Evolutionary conservation across 2,113 vertebrate species (phyloP).

Genomic region (Coptodon rendalli): DNA sequence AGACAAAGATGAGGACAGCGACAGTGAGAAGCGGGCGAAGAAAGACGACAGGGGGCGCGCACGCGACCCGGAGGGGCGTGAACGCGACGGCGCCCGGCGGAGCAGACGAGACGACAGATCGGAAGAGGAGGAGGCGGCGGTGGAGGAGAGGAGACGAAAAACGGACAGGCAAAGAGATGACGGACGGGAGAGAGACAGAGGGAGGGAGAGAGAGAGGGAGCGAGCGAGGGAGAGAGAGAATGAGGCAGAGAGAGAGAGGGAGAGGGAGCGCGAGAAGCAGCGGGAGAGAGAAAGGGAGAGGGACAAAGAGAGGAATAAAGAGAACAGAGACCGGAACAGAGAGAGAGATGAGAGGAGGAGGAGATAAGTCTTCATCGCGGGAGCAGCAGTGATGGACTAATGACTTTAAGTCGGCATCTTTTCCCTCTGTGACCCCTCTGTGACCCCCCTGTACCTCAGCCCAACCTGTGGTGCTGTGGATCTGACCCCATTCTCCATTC

Average conservation of each 20-base stretch:
- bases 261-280: constrained; percentile 3
- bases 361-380: not conserved
- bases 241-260: constrained; percentile 9
- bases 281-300: constrained; percentile 33
- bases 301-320: constrained; percentile 50
- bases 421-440: not conserved
- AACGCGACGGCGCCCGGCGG: not conserved
- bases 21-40: not conserved
- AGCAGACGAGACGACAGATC: constrained; percentile 1
- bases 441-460: not conserved
- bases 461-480: not conserved
- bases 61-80: not conserved
- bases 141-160: not conserved
- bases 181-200: not conserved
- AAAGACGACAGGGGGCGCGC: not conserved
- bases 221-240: constrained; percentile 47
- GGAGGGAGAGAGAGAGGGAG: not conserved
- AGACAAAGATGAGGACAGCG: not conserved
- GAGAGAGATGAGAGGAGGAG: constrained; percentile 37
- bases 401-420: not conserved
- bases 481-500: not conserved
- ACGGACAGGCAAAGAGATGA: not conserved
- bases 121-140: constrained; percentile 28
- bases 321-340: constrained; percentile 61
- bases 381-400: constrained; percentile 7